phyloP scores from a whole-genome alignment of 2,113 vertebrate genomes.

The Corythoichthys intestinalis region DNA sequence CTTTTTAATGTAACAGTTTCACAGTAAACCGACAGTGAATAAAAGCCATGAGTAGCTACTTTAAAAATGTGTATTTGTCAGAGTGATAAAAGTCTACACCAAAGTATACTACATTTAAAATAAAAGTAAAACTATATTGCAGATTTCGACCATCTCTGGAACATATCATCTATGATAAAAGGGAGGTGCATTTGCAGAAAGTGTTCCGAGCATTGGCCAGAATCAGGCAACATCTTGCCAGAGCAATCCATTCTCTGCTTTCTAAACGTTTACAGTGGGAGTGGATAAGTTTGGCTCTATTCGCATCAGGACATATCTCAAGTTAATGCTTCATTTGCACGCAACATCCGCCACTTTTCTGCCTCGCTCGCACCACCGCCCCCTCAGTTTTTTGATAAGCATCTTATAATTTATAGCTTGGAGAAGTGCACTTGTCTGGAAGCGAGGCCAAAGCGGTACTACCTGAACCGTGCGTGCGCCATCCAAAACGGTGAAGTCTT shows the following conservation, averaged over 20 bases:
- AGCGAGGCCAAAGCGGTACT: constrained; percentile 48
- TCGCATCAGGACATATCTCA: constrained; percentile 57
- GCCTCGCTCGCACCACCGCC: constrained; percentile 23
- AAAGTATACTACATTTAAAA: background rate
- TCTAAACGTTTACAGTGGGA: constrained; percentile 47
- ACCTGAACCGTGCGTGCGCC: constrained; percentile 42
- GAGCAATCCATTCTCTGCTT: constrained; percentile 44
- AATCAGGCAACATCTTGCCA: constrained; percentile 24
- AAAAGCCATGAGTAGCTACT: background rate
- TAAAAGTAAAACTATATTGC: background rate
- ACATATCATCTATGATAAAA: background rate
- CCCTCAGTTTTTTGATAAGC: constrained; percentile 40
- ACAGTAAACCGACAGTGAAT: background rate
- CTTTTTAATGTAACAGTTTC: background rate
- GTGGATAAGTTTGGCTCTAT: constrained; percentile 50
- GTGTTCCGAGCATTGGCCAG: constrained; percentile 26
- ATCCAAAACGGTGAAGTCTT: constrained; percentile 35
- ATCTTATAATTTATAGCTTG: constrained; percentile 55
- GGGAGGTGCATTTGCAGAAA: background rate
- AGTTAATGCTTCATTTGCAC: constrained; percentile 69
- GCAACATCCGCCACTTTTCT: constrained; percentile 58
- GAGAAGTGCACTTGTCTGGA: constrained; percentile 68
- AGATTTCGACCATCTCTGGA: background rate
- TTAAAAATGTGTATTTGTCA: background rate
- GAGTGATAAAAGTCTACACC: background rate